Evolutionary conservation across 2,888 invertebrate genomes (phyloP), one percentile per base, ranked within the genome.

Genomic region (Hermaeophaga mercurialis): DNA sequence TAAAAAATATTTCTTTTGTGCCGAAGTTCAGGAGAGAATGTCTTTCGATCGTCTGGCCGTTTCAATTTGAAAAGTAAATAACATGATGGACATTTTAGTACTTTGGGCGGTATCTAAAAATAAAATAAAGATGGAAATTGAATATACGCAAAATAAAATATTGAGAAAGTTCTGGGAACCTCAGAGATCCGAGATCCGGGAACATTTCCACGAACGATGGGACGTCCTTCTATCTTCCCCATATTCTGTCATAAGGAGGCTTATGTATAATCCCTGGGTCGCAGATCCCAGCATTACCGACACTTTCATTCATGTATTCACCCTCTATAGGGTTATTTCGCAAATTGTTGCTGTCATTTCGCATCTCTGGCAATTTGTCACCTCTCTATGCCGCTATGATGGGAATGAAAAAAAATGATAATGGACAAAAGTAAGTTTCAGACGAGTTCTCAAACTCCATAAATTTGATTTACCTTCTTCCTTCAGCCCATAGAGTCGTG

Each of bases 301-400:
- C 69, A 73, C 70, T 71, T 72, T 74, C 72, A 73, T 75, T 75
- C 73, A 75, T 74, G 68, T 75, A 75, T 74, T 72, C 75, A 73
- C 71, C 70, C 73, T 67, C 66, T 66, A 68, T 62, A 64, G 61
- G 70, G 72, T 69, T 71, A 74, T 73, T 71, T 70, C 68, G 70
- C 70, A 75, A 75, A 75, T 75, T 75, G 74, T 72, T 66, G 66
- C 70, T 70, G 72, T 71, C 73, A 70, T 66, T 63, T 66, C 68
- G 65, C 67, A 70, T 70, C 69, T 70, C 66, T 57, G 55, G 68
- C 67, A 72, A 75, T 75, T 75, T 73, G 73, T 75, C 74, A 72
- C 73, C 63, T 56, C 59, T 58, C 54, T 56, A 56, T 61, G 48
- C 52, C 53, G 54, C 57, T 50, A 52, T 54, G 52, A 56, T 54